Percentiles rank a stretch among this genome's conserved stretches.
Evolutionary conservation across 2,113 vertebrate genomes (phyloP).

Genomic region (Chrysochloris asiatica): DNA sequence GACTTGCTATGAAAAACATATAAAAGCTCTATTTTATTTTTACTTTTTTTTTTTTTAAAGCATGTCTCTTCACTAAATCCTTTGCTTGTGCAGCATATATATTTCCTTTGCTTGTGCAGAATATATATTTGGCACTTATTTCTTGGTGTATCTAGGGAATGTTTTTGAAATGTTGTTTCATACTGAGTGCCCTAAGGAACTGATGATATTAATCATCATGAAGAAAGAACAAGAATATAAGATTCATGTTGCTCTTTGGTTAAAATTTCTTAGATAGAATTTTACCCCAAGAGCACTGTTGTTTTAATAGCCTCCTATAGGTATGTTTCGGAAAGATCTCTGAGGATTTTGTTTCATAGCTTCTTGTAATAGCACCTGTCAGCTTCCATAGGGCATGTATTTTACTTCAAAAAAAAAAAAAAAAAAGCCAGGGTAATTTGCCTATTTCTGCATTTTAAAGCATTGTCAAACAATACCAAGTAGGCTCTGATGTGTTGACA

Average conservation of each 20-base stretch:
- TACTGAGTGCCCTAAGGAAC: slow-evolving; percentile 37
- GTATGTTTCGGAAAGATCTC: slow-evolving; percentile 41
- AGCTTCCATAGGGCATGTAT: not conserved
- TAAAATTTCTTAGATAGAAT: slow-evolving; percentile 52
- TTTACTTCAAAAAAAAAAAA: slow-evolving; percentile 52
- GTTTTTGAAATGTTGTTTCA: slow-evolving; percentile 41
- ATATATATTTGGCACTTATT: slow-evolving; percentile 10
- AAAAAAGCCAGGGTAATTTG: slow-evolving; percentile 3
- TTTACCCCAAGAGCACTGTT: slow-evolving; percentile 43
- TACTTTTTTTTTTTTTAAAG: not conserved
- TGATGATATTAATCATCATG: not conserved
- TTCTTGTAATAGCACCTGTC: not conserved
- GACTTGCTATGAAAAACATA: not conserved
- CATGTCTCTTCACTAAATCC: not conserved
- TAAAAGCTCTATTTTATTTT: not conserved
- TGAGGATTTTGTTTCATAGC: slow-evolving; percentile 3
- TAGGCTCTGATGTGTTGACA: not conserved
- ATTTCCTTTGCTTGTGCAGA: too few species aligned
- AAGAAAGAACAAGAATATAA: slow-evolving; percentile 46
- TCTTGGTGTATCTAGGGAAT: not conserved
- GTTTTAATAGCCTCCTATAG: slow-evolving; percentile 44
- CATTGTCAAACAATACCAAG: slow-evolving; percentile 37
- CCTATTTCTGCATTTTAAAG: slow-evolving; percentile 53
- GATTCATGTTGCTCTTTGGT: slow-evolving; percentile 62
- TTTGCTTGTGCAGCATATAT: not conserved